Evolutionary conservation across 2,888 invertebrate species (phyloP).

Genomic region (Folsomia manolachei): DNA sequence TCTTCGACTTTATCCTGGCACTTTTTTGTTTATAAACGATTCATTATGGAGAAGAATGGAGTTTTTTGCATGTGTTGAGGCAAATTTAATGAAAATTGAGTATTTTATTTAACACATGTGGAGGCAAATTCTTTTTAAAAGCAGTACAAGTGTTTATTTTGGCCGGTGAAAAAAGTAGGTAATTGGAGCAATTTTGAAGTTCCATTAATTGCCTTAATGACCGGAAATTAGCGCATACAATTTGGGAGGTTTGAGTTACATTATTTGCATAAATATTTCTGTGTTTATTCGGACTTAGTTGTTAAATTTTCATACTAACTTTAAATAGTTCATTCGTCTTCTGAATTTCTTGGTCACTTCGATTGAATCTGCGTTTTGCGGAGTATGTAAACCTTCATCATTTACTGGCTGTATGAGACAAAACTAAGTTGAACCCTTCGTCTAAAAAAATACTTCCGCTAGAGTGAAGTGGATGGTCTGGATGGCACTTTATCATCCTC

Average conservation of each 20-base stretch:
- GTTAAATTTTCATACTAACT: too few species aligned
- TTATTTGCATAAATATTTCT: background rate
- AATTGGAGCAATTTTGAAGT: background rate
- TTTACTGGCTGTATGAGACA: too few species aligned
- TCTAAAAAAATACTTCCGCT: background rate
- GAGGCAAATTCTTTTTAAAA: background rate
- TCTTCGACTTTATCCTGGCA: background rate
- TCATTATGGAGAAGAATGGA: background rate
- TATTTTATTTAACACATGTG: background rate
- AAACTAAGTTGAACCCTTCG: too few species aligned
- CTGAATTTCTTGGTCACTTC: too few species aligned
- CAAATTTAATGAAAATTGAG: background rate
- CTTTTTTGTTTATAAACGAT: background rate
- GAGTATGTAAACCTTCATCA: too few species aligned
- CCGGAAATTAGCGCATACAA: background rate
- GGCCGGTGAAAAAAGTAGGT: background rate
- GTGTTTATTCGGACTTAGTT: too few species aligned
- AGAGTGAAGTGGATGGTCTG: background rate
- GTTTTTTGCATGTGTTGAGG: background rate
- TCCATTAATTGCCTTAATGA: background rate
- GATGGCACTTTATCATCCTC: background rate
- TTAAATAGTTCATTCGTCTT: too few species aligned
- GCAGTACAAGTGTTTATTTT: background rate
- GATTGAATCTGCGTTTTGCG: too few species aligned
- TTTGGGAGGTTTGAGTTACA: background rate